Base-by-base conservation (phyloP, 1,140 invertebrate genomes). In the Frieseomelitta varia region DNA sequence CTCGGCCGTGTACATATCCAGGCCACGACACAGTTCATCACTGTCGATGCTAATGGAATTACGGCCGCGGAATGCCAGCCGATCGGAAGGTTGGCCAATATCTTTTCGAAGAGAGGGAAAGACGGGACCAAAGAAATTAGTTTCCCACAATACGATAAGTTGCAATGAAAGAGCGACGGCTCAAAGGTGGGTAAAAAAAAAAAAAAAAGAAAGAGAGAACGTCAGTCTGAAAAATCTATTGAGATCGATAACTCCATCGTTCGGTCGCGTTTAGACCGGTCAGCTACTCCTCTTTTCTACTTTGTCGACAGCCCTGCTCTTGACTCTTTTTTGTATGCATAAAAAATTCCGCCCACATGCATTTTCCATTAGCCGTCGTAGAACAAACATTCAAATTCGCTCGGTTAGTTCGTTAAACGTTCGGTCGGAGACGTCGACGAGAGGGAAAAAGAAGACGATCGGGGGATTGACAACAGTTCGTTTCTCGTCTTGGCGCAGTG, bases 61-160 rank as follows among this genome's bases (percentile, higher is more conserved):
- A 73, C 58, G 69, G 61, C 21, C 75, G 47, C 67, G 76, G 51
- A 72, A 53, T 73, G 47, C 27, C 39, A 39, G 24, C 39, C 53
- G 24, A 61, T 83, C 74, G 65, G 8, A 27, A 65, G n/a, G 2
- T 58, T 58, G 21, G 53, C 71, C 55, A 67, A 83, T 78, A 61
- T 21, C 81, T 51, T 79, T n/a, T 61, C 55, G n/a, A 34, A 58
- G 58, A 24, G 17, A 34, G 15, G 19, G 15, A n/a, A 39, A 12
- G 72, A 55, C 47, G 21, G 55, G 71, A 15, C 39, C 15, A 55
- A 11, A 10, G 75, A 84, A 68, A 84, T 84, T 79, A 84, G 81
- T 72, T 79, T 53, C 24, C 76, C 81, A 53, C 81, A 79, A 63
- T 72, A 79, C 81, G 67, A 84, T 84, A 84, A 84, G 79, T 84